Base-by-base conservation (phyloP, 2,888 invertebrate genomes). In the Helleia helle region DNA sequence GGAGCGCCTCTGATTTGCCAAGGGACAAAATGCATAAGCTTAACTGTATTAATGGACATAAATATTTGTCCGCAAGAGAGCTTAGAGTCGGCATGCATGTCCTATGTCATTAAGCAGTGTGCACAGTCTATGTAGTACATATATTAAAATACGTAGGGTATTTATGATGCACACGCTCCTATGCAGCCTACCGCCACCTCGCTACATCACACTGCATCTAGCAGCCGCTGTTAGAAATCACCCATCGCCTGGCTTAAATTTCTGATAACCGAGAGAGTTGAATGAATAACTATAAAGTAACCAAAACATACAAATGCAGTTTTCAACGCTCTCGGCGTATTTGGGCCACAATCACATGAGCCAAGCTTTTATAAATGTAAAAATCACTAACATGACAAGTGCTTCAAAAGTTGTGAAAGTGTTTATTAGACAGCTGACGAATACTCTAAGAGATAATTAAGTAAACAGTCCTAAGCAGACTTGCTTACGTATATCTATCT, bases 171-270 rank as follows among this genome's bases (percentile, higher is more conserved):
- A 59, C 63, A 60, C 59, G 51, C 50, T 43, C 42, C 55, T 56
- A 59, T 52, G 61, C 60, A 63, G 64, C 60, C 63, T 64, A 66
- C 67, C 69, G 62, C 64, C 67, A 66, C 66, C 65, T 50, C 56
- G 53, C 65, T 61, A 52, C 38, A 47, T 50, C 56, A 55, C 61
- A 55, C 58, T 49, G 59, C 57, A 45, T 46, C 58, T 58, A 57
- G 55, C 55, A 53, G 55, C 56, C 51, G 51, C 50, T 38, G 50
- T 46, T 42, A 47, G 47, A 46, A 54, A 49, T 48, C 29, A 46
- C 43, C 44, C 49, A 43, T 49, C 48, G 55, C 50, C 51, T 51
- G 50, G 52, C 49, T 46, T 49, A 28, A 34, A 34, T 40, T 42
- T 22, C 40, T 46, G 38, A 22, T 40, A 13, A 36, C 38, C 42